phyloP scores from a whole-genome alignment of 2,888 invertebrate genomes.

The Lypha dubia region DNA sequence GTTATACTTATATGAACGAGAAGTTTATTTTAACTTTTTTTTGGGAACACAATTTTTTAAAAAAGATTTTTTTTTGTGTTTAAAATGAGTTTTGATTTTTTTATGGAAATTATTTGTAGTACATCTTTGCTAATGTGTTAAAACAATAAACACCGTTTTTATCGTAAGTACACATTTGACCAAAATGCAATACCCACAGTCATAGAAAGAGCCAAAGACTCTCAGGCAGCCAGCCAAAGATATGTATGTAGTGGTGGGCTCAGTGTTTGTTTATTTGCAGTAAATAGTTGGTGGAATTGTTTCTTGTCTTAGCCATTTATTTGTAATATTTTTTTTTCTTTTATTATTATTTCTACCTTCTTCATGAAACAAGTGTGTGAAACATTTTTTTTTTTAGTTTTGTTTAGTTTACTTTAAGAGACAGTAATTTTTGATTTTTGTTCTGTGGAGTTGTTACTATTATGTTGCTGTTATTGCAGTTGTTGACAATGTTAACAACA shows the following conservation, averaged over 20 bases:
- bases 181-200: conserved; percentile 11
- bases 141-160: conserved; percentile 78
- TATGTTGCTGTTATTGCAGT: conserved; percentile 21
- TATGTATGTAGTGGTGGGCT: conserved; percentile 64
- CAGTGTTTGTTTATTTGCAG: conserved; percentile 64
- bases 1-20: conserved; percentile 8
- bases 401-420: conserved; percentile 35
- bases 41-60: conserved; percentile 35
- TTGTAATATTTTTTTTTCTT: not conserved
- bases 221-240: conserved; percentile 13
- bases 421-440: conserved; percentile 38
- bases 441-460: conserved; percentile 34
- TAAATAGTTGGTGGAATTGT: conserved; percentile 68
- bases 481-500: conserved; percentile 52
- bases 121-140: conserved; percentile 82
- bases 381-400: conserved; percentile 37
- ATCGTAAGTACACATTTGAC: conserved; percentile 59
- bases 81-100: conserved; percentile 67
- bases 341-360: conserved; percentile 10
- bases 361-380: conserved; percentile 55
- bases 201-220: conserved; percentile 4
- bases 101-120: conserved; percentile 82
- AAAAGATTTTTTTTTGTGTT: conserved; percentile 18
- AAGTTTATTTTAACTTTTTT: conserved; percentile 21
- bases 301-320: conserved; percentile 36